These are phyloP conservation scores for Conistra vaccinii DNA, from an alignment of 2,888 invertebrate species.

Conservation along the genomic window DNA sequence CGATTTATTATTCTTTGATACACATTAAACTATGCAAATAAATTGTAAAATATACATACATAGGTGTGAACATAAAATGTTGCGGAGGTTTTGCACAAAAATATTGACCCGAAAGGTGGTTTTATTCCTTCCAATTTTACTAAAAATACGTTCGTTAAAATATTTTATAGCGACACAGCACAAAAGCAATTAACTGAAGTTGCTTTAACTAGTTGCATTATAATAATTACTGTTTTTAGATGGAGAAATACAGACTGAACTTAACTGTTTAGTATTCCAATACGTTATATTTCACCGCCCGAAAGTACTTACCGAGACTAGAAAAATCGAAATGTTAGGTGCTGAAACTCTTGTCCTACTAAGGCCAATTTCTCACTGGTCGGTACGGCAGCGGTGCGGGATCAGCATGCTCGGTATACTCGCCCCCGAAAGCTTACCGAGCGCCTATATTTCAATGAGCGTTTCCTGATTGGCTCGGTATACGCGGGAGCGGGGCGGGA, in stretches of 20 bases:
- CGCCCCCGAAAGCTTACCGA: no score
- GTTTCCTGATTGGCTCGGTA: no score
- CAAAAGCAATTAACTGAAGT: not conserved
- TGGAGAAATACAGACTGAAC: not conserved
- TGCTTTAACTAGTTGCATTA: not conserved
- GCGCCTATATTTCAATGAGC: no score
- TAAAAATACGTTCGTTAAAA: not conserved
- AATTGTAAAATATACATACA: slow-evolving; percentile 47
- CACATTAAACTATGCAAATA: slow-evolving; percentile 63
- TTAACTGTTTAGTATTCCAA: no score
- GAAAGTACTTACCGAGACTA: no score
- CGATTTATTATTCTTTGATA: slow-evolving; percentile 61
- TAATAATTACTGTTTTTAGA: not conserved
- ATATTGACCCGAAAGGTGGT: slow-evolving; percentile 3
- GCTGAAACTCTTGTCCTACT: no score
- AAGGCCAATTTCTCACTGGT: no score
- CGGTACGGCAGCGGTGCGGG: no score
- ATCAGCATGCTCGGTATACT: no score
- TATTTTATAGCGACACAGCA: not conserved
- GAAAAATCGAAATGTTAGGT: no score
- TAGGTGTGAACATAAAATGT: slow-evolving; percentile 41
- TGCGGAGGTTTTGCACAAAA: slow-evolving; percentile 16
- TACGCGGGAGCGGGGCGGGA: no score
- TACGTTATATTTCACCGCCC: no score
- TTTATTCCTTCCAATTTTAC: not conserved